Percentiles rank a stretch among this genome's conserved stretches.
Conservation (phyloP, 2,797 vertebrate genomes). For the Tapirus indicus region DNA sequence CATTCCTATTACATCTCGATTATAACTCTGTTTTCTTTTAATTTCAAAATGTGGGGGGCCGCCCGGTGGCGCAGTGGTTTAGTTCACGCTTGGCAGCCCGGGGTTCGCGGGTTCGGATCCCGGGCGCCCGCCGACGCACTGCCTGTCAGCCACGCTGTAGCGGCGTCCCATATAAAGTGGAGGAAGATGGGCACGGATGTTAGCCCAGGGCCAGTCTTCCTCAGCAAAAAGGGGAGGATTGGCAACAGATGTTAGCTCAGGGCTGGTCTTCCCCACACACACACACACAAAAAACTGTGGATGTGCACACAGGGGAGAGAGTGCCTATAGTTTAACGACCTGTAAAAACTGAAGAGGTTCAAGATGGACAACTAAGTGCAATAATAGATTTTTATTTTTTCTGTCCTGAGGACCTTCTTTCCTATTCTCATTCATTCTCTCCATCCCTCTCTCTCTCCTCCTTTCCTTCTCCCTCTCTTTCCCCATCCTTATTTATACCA, state of each 20-base stretch:
- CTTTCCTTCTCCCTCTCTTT: neutral
- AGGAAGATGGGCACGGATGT: no score
- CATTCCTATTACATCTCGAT: neutral
- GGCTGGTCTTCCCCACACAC: no score
- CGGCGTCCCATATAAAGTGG: no score
- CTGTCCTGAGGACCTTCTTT: neutral
- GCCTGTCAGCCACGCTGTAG: no score
- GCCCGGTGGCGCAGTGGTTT: no score
- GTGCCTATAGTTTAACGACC: neutral
- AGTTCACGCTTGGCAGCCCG: no score
- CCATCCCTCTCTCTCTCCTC: neutral
- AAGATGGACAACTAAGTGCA: neutral
- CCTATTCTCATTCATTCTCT: neutral
- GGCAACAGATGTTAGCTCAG: no score
- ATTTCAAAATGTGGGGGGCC: conserved; percentile 48
- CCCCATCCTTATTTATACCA: neutral
- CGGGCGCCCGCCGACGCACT: no score
- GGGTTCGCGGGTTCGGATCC: no score
- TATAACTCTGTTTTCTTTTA: neutral
- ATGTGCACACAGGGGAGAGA: neutral
- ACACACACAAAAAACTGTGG: no score
- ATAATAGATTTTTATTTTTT: neutral
- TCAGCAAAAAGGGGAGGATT: no score
- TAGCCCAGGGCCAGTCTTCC: no score
- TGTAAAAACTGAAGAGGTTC: neutral